A percentile compares a stretch with the other conserved stretches of the same genome.
These are phyloP conservation scores for Umimayanthus chanpuru DNA, from an alignment of 92 coral and sea anemone species.

Conservation along the genomic window DNA sequence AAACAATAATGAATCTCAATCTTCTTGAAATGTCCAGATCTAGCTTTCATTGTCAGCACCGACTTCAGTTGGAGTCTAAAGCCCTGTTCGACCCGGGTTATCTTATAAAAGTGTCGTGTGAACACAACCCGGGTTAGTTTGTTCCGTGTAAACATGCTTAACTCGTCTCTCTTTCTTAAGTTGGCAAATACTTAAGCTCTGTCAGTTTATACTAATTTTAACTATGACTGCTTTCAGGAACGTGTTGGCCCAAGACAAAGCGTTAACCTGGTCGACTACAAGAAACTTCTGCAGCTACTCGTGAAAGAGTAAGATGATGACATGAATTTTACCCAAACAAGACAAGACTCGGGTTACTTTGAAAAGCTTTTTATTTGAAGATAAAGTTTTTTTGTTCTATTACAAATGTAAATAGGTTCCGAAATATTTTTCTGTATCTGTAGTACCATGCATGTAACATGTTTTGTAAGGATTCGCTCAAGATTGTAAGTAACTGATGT, in stretches of 20 bases:
- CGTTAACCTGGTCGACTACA: constrained; percentile 81
- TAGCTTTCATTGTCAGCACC: no score
- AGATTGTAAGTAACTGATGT: not conserved
- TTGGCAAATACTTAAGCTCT: no score
- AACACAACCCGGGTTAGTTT: no score
- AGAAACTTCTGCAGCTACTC: constrained; percentile 80
- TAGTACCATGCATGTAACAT: not conserved
- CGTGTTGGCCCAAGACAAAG: constrained; percentile 89
- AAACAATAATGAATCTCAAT: no score
- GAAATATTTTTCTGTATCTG: not conserved
- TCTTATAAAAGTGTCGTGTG: no score
- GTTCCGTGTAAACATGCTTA: no score
- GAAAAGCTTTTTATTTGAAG: not conserved
- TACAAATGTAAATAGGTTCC: not conserved
- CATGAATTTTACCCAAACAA: not conserved
- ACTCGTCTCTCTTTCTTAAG: no score
- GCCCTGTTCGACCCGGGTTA: no score
- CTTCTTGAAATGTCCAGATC: no score
- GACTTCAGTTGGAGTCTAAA: no score
- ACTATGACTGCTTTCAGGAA: constrained; percentile 66
- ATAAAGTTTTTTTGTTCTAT: not conserved
- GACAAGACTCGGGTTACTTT: not conserved
- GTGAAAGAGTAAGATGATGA: constrained; percentile 55
- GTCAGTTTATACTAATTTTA: not conserved
- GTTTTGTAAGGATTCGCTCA: not conserved